Conservation (phyloP, 2,113 vertebrate species). For the Epinephelus moara region DNA sequence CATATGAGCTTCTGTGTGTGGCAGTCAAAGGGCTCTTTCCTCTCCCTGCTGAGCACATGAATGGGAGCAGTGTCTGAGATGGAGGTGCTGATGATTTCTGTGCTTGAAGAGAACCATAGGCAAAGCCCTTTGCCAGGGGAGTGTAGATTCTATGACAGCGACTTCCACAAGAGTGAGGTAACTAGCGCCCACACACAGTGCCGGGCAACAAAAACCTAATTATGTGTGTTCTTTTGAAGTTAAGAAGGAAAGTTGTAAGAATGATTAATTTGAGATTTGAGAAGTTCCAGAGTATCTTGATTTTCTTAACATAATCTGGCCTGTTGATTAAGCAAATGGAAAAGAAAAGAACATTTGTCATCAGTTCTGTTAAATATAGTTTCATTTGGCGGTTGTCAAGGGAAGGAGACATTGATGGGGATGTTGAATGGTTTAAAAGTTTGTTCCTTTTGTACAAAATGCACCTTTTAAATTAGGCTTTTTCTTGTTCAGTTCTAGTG, state of each 20-base stretch:
- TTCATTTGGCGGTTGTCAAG: neutral
- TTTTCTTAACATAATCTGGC: constrained; percentile 8
- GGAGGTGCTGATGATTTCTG: constrained; percentile 84
- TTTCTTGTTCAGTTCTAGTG: neutral
- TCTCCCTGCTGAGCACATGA: constrained; percentile 75
- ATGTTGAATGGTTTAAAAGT: neutral
- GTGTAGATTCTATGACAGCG: constrained; percentile 79
- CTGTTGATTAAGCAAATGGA: constrained; percentile 16
- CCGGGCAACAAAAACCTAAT: constrained; percentile 47
- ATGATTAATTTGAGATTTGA: neutral
- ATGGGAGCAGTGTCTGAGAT: constrained; percentile 77
- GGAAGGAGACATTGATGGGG: neutral
- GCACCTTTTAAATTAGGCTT: neutral
- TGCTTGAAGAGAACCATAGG: constrained; percentile 77
- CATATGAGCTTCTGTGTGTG: constrained; percentile 68
- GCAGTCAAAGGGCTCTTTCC: constrained; percentile 74
- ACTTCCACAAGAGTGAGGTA: constrained; percentile 85
- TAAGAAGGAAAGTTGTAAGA: constrained; percentile 7
- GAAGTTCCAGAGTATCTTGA: neutral
- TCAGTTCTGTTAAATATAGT: neutral
- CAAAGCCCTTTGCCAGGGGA: constrained; percentile 78
- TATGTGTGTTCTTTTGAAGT: constrained; percentile 1
- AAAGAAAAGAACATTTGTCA: neutral
- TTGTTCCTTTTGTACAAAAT: neutral
- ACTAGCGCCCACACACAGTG: constrained; percentile 50